Percentiles rank a stretch among this genome's conserved stretches.
These are phyloP conservation scores for Aegotheles bennettii DNA, from an alignment of 2,113 vertebrate species.

Conservation along the genomic window DNA sequence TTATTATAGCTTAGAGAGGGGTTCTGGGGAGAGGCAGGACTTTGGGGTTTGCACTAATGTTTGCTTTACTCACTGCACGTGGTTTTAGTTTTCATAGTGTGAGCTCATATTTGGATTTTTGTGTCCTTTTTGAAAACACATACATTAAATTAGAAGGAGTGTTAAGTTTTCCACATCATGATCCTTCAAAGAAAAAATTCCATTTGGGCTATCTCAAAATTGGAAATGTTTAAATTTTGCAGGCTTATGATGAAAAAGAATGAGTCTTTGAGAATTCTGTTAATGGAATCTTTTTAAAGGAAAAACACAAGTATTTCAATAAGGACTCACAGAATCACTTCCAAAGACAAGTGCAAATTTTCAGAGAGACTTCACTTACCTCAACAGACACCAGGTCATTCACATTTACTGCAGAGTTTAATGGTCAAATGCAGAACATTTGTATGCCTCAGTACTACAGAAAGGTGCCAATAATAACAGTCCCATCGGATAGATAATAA, in stretches of 20 bases:
- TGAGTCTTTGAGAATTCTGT: neutral
- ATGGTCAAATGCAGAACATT: neutral
- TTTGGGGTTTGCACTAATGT: neutral
- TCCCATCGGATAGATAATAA: neutral
- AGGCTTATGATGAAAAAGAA: neutral
- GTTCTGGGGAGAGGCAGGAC: neutral
- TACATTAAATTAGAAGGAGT: neutral
- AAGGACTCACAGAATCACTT: neutral
- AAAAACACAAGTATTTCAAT: neutral
- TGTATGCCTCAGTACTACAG: neutral
- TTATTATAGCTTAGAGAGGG: neutral
- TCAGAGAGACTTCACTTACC: neutral
- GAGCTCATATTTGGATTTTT: neutral
- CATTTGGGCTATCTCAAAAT: neutral
- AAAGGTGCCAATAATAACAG: neutral
- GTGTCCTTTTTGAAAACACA: neutral
- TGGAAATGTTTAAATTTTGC: neutral
- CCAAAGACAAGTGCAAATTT: neutral
- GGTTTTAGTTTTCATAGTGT: neutral
- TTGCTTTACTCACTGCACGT: neutral
- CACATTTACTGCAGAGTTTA: neutral
- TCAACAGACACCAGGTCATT: neutral
- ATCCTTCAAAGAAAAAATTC: neutral
- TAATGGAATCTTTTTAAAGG: neutral
- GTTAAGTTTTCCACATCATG: neutral